phyloP scores from a whole-genome alignment of 2,888 invertebrate genomes.

The Caenorhabditis japonica region DNA sequence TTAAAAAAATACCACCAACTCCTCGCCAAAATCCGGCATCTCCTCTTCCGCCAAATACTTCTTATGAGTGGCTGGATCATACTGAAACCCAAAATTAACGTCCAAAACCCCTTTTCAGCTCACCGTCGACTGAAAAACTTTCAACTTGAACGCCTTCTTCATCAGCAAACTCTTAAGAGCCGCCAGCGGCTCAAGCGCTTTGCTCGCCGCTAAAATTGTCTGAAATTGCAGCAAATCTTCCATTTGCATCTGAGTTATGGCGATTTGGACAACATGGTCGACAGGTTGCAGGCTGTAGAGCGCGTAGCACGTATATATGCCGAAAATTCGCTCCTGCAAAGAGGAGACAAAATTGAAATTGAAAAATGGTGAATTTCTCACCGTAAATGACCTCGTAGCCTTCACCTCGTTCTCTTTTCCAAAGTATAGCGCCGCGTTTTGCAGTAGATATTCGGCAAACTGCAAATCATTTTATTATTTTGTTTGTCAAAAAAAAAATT shows the following conservation, averaged over 20 bases:
- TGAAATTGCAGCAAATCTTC: conserved; percentile 36
- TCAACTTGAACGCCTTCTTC: conserved; percentile 51
- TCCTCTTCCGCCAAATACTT: conserved; percentile 38
- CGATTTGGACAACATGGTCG: conserved; percentile 58
- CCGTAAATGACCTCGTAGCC: too few relatives aligned
- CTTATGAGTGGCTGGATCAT: conserved; percentile 52
- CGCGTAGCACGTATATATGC: conserved; percentile 58
- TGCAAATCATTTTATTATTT: conserved; percentile 24
- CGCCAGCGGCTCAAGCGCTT: conserved; percentile 41
- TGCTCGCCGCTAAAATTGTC: conserved; percentile 5
- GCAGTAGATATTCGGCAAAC: conserved; percentile 60
- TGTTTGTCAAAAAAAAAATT: not conserved
- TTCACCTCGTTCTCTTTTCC: conserved; percentile 21
- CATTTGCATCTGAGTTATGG: conserved; percentile 39
- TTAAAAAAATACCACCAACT: conserved; percentile 11
- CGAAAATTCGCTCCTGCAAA: conserved; percentile 59
- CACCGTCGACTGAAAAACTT: conserved; percentile 40
- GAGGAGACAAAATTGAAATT: too few relatives aligned
- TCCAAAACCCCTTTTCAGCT: not conserved
- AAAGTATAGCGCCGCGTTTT: conserved; percentile 53
- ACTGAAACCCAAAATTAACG: conserved; percentile 22
- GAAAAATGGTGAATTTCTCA: too few relatives aligned
- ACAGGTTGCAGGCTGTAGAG: conserved; percentile 58
- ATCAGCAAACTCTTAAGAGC: conserved; percentile 46
- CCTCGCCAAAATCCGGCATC: conserved; percentile 6